Conservation (phyloP, 1,140 invertebrate genomes). For the Drosophila lini region DNA sequence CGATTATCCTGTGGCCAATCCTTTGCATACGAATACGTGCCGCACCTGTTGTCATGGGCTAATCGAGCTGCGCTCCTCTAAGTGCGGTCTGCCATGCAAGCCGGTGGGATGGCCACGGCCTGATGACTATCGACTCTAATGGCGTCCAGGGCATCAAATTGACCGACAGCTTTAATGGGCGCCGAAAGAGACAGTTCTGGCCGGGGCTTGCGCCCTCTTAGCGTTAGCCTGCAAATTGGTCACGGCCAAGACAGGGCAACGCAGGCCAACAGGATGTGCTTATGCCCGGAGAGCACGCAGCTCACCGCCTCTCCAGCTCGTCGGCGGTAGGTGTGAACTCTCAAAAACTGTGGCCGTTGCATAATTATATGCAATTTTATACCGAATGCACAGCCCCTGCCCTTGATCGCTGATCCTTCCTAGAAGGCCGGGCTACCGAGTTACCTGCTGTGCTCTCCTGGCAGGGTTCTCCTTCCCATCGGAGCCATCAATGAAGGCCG, state of each 20-base stretch:
- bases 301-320: neutral
- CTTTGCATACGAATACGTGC: conserved; percentile 76
- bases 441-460: conserved; percentile 43
- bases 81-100: conserved; percentile 64
- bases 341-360: conserved; percentile 62
- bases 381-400: conserved; percentile 13
- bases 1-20: conserved; percentile 74
- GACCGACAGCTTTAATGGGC: conserved; percentile 50
- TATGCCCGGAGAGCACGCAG: conserved; percentile 35
- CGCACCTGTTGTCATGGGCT: conserved; percentile 77
- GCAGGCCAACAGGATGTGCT: conserved; percentile 33
- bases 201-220: conserved; percentile 7
- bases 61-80: conserved; percentile 53
- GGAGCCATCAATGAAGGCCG: conserved; percentile 43
- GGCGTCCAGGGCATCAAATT: conserved; percentile 61
- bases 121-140: conserved; percentile 70
- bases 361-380: conserved; percentile 82
- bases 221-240: conserved; percentile 49
- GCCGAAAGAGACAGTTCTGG: conserved; percentile 19
- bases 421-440: conserved; percentile 54
- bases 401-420: conserved; percentile 39
- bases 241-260: conserved; percentile 28
- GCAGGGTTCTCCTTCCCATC: neutral
- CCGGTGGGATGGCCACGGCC: conserved; percentile 51
- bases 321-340: conserved; percentile 65